Percentiles rank a stretch among this genome's conserved stretches.
Conservation (phyloP, 2,888 invertebrate genomes). For the Athripsodes cinereus region DNA sequence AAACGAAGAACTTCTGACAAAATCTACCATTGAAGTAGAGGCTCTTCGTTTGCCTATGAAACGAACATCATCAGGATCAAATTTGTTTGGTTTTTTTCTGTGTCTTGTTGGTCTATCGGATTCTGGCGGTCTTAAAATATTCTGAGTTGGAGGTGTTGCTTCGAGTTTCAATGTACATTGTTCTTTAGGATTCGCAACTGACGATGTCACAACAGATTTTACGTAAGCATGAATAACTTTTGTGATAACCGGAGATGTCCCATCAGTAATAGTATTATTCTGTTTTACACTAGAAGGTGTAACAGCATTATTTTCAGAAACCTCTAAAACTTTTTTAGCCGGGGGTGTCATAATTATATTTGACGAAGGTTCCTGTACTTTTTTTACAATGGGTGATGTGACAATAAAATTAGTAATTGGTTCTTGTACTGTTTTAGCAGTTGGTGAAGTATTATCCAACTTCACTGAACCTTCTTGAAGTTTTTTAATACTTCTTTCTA, state of each 20-base stretch:
- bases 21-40: constrained; percentile 8
- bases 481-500: constrained; percentile 17
- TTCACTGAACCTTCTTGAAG: constrained; percentile 8
- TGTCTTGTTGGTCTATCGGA: constrained; percentile 35
- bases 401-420: neutral
- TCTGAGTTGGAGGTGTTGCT: neutral
- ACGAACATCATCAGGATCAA: constrained; percentile 26
- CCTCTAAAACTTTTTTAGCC: neutral
- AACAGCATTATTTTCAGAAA: neutral
- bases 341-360: neutral
- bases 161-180: neutral
- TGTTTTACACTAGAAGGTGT: neutral
- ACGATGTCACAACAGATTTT: neutral
- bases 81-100: constrained; percentile 44
- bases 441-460: neutral
- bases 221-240: neutral
- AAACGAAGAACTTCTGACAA: neutral
- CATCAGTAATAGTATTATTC: neutral
- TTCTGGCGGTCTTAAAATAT: neutral
- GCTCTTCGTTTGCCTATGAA: constrained; percentile 8
- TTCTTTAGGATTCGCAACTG: neutral
- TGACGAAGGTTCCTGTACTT: neutral
- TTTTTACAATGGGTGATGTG: neutral
- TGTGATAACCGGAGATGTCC: neutral
- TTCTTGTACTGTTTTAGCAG: neutral